Base-by-base conservation (phyloP, 2,888 invertebrate species). In the Apoda limacodes region DNA sequence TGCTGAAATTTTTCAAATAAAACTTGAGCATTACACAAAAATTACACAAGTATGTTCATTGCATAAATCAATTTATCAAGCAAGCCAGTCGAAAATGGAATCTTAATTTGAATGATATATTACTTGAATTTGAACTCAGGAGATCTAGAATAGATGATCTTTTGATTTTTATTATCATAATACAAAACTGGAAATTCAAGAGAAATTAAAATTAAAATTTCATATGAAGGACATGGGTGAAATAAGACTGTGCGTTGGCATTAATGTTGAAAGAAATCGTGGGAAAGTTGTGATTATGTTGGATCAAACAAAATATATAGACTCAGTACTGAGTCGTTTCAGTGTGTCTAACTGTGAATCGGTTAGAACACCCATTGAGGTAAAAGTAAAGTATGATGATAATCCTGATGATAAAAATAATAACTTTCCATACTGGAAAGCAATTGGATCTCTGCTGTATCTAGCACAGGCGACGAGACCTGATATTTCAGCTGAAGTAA, bases 51-150 rank as follows among this genome's bases (percentile, higher is more conserved):
- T n/a, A n/a, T n/a, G n/a, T 32, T 1, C 4, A 1, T 9, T 48
- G 17, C 33, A 40, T 25, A 46, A 46, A 39, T 45, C 43, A 5
- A 30, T 45, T 3, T 41, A 39, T 48, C 0, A 46, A 47, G 21
- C 47, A 47, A 9, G 46, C 46, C 5, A 45, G 43, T 31, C 13
- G 45, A 3, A 37, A 34, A 11, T 49, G 43, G 46, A 48, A 46
- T 15, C 3, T 24, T 4, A 44, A 46, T 29, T 15, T 46, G 5
- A 37, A 40, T 9, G 21, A n/a, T 34, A 12, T 32, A n/a, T n/a
- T n/a, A n/a, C n/a, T n/a, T n/a, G n/a, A n/a, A n/a, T n/a, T n/a
- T n/a, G n/a, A n/a, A n/a, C n/a, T n/a, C n/a, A n/a, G n/a, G n/a
- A n/a, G n/a, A n/a, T n/a, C n/a, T n/a, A n/a, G n/a, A n/a, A n/a